phyloP scores from a whole-genome alignment of 2,888 invertebrate species.

The Nephrotoma flavescens region DNA sequence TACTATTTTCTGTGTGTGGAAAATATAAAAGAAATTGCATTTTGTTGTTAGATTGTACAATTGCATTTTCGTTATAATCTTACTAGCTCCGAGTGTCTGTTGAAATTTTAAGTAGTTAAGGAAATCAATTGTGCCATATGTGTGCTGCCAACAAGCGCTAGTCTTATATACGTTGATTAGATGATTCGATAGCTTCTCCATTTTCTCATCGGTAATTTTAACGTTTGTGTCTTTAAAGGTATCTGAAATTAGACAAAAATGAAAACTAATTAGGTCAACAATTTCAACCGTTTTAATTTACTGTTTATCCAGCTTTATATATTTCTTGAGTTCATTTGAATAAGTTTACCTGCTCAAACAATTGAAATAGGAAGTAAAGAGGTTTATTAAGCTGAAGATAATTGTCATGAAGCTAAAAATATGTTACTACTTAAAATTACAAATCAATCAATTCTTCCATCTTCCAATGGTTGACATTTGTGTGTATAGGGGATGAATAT shows the following conservation, averaged over 20 bases:
- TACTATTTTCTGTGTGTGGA: neutral
- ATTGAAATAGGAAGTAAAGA: too few relatives aligned
- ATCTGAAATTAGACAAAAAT: conserved; percentile 14
- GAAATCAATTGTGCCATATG: conserved; percentile 48
- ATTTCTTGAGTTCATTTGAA: too few relatives aligned
- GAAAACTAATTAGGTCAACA: neutral
- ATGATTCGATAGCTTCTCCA: conserved; percentile 38
- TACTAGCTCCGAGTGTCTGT: conserved; percentile 15
- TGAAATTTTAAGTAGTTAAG: conserved; percentile 38
- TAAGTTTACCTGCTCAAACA: too few relatives aligned
- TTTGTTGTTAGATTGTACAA: neutral
- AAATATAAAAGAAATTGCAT: too few relatives aligned
- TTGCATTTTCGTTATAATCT: neutral
- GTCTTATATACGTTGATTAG: conserved; percentile 58
- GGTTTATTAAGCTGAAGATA: too few relatives aligned
- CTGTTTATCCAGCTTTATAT: too few relatives aligned
- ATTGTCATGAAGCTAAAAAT: too few relatives aligned
- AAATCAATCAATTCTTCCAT: too few relatives aligned
- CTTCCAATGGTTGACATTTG: too few relatives aligned
- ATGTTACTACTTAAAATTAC: too few relatives aligned
- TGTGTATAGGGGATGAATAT: too few relatives aligned
- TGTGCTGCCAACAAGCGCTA: conserved; percentile 55
- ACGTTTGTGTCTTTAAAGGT: conserved; percentile 27
- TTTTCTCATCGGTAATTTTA: conserved; percentile 26
- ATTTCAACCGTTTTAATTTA: neutral